Evolutionary conservation across 2,888 invertebrate genomes (phyloP).

Genomic region (Acleris holmiana): DNA sequence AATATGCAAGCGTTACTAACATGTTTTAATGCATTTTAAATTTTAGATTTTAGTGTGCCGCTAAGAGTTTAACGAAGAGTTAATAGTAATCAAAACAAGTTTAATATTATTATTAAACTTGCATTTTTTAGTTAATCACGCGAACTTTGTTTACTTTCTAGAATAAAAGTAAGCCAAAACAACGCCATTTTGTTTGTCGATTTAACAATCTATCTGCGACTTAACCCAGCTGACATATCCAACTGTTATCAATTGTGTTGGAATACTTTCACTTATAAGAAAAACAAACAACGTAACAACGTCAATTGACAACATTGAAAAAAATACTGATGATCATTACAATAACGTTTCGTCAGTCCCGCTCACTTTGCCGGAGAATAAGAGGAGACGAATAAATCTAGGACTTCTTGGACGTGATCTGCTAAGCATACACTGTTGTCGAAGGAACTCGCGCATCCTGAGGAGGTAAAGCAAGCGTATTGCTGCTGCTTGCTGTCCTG

Average conservation of each 20-base stretch:
- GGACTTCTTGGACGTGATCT: slow-evolving; percentile 50
- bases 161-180: too few relatives aligned
- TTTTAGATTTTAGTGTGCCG: too few relatives aligned
- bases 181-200: too few relatives aligned
- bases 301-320: slow-evolving; percentile 22
- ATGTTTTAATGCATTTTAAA: too few relatives aligned
- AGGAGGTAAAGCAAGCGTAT: slow-evolving; percentile 55
- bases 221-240: background rate
- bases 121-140: too few relatives aligned
- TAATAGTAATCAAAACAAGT: too few relatives aligned
- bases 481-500: slow-evolving; percentile 43
- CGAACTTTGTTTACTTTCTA: too few relatives aligned
- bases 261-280: background rate
- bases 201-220: too few relatives aligned
- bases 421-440: slow-evolving; percentile 52
- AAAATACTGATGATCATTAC: slow-evolving; percentile 56
- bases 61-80: too few relatives aligned
- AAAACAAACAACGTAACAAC: slow-evolving; percentile 1
- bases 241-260: too few relatives aligned
- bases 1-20: too few relatives aligned
- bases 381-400: slow-evolving; percentile 54
- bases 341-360: slow-evolving; percentile 14
- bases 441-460: slow-evolving; percentile 54
- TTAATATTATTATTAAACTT: too few relatives aligned
- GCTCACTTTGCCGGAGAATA: slow-evolving; percentile 56